Evolutionary conservation across 2,888 invertebrate species (phyloP).

Genomic region (Gonocerus acuteangulatus): DNA sequence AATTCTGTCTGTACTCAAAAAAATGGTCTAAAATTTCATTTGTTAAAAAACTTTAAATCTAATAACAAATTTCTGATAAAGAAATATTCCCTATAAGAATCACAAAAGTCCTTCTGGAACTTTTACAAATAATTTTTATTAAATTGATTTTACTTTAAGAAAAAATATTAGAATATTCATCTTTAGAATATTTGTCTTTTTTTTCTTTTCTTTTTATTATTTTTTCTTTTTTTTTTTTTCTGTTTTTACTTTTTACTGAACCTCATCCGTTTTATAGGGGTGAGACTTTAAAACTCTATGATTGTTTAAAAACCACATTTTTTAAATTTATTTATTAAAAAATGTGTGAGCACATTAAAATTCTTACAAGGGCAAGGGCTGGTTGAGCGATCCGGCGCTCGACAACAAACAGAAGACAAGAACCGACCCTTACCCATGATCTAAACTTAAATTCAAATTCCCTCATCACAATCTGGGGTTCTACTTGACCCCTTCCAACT

Average conservation of each 20-base stretch:
- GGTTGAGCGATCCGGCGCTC: conserved; percentile 18
- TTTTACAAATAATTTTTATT: conserved; percentile 25
- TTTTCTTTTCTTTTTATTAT: conserved; percentile 8
- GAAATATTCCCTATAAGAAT: conserved; percentile 26
- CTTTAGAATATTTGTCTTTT: conserved; percentile 34
- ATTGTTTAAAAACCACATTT: conserved; percentile 26
- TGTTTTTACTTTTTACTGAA: conserved; percentile 12
- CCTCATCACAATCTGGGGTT: conserved; percentile 6
- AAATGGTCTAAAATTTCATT: conserved; percentile 18
- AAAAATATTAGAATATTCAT: conserved; percentile 35
- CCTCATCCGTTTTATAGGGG: conserved; percentile 21
- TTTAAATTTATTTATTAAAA: conserved; percentile 22
- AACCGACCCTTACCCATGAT: conserved; percentile 13
- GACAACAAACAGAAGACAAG: conserved; percentile 3
- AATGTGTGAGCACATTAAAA: conserved; percentile 26
- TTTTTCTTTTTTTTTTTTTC: conserved; percentile 26
- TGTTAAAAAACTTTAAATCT: conserved; percentile 20
- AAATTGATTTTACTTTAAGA: conserved; percentile 27
- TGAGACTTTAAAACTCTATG: conserved; percentile 24
- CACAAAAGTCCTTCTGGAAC: conserved; percentile 23
- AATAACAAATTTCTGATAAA: conserved; percentile 14
- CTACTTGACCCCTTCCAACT: conserved; percentile 10
- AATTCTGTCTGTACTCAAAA: conserved; percentile 9
- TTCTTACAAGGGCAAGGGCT: conserved; percentile 19
- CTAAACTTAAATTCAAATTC: conserved; percentile 12